Conservation (phyloP, 2,888 invertebrate genomes). For the Frankliniella intonsa region DNA sequence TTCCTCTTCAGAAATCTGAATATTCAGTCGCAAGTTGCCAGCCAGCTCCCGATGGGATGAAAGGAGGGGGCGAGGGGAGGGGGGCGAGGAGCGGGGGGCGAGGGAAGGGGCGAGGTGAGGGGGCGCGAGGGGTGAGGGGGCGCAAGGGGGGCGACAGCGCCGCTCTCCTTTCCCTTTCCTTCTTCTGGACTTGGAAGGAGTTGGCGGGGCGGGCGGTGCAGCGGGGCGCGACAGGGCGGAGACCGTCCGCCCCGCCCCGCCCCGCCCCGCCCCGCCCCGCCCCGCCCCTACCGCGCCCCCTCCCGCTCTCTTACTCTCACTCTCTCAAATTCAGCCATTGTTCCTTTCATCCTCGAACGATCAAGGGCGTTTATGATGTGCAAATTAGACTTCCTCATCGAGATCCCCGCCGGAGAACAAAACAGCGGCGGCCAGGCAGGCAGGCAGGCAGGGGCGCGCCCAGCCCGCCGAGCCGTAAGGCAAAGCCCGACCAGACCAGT, state of each 20-base stretch:
- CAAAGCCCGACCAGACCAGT: background rate
- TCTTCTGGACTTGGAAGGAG: background rate
- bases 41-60: background rate
- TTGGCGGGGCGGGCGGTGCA: background rate
- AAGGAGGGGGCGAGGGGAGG: background rate
- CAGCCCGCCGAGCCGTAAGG: background rate
- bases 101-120: background rate
- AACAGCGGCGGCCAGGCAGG: background rate
- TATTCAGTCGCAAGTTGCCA: too few species aligned
- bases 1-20: too few species aligned
- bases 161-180: background rate
- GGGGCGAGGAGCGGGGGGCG: background rate
- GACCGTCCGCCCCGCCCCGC: background rate
- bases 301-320: background rate
- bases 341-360: slow-evolving; percentile 8
- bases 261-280: background rate
- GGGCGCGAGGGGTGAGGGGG: background rate
- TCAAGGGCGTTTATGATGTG: slow-evolving; percentile 8
- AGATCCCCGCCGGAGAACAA: background rate
- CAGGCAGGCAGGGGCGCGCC: background rate
- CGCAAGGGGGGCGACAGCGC: background rate
- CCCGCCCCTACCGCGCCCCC: background rate
- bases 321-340: background rate
- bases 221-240: background rate
- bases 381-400: slow-evolving; percentile 7